Conservation (phyloP, 2,888 invertebrate species). For the Ochropleura plecta region DNA sequence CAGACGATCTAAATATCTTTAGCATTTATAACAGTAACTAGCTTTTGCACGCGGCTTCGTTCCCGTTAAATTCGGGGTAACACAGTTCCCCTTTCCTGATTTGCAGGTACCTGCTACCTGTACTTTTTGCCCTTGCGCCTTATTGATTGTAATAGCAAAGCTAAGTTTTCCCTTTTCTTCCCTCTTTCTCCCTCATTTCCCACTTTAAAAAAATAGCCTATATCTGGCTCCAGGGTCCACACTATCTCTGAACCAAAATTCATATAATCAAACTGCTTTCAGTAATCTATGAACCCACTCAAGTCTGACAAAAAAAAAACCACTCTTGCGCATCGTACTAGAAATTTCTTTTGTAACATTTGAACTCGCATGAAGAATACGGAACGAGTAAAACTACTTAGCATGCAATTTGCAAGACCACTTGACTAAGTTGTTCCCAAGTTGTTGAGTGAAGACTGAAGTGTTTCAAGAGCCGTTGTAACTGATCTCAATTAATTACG, state of each 20-base stretch:
- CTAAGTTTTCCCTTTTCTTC: no score
- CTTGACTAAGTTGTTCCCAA: slow-evolving; percentile 12
- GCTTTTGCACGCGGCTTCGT: background rate
- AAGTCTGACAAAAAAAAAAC: background rate
- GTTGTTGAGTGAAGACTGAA: slow-evolving; percentile 14
- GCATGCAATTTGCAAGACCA: slow-evolving; percentile 15
- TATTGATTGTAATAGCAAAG: no score
- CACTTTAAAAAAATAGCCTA: no score
- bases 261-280: background rate
- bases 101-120: no score
- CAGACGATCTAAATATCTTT: no score
- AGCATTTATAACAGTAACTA: no score
- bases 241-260: background rate
- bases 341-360: background rate
- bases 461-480: slow-evolving; percentile 9
- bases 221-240: no score
- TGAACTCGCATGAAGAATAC: background rate
- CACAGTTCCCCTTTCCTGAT: no score
- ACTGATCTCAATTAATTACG: slow-evolving; percentile 1
- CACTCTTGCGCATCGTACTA: background rate
- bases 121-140: no score
- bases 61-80: background rate
- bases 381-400: slow-evolving; percentile 7
- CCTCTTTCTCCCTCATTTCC: no score
- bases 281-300: background rate